Evolutionary conservation across 2,797 vertebrate species (phyloP).

Genomic region (Poeciliopsis turneri): DNA sequence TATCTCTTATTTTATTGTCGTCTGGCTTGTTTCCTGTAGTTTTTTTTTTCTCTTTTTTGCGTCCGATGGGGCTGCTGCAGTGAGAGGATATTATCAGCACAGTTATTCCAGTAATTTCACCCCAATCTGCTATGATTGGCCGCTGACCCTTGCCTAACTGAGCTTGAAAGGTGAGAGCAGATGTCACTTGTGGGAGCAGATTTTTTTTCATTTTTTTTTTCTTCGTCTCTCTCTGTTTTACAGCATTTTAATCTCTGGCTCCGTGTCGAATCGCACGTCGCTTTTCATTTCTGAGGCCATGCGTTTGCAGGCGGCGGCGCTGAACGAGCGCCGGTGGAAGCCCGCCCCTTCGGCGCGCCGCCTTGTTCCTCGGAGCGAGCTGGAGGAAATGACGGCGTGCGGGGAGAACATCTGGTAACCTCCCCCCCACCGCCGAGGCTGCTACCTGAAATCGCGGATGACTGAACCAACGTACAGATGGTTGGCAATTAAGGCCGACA

Average conservation of each 20-base stretch:
- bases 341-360: not conserved
- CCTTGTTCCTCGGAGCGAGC: not conserved
- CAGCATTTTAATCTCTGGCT: conserved; percentile 11
- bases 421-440: conserved; percentile 10
- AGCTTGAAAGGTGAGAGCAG: conserved; percentile 48
- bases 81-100: conserved; percentile 52
- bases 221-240: not conserved
- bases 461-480: conserved; percentile 1
- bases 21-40: conserved; percentile 36
- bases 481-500: not conserved
- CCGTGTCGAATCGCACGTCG: conserved; percentile 33
- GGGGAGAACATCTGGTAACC: conserved; percentile 19
- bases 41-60: not conserved
- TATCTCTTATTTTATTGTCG: conserved; percentile 34
- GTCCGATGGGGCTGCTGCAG: no score
- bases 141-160: conserved; percentile 50
- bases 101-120: conserved; percentile 52
- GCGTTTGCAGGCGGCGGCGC: not conserved
- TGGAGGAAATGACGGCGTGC: not conserved
- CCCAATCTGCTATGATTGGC: conserved; percentile 35
- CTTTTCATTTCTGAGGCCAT: conserved; percentile 10
- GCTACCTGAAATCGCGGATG: not conserved
- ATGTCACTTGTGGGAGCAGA: conserved; percentile 38
- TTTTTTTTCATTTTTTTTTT: not conserved
- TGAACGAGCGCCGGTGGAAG: not conserved